Evolutionary conservation across 2,113 vertebrate genomes (phyloP), one percentile per base, ranked within the genome.

Genomic region (Sinosuthora webbiana): DNA sequence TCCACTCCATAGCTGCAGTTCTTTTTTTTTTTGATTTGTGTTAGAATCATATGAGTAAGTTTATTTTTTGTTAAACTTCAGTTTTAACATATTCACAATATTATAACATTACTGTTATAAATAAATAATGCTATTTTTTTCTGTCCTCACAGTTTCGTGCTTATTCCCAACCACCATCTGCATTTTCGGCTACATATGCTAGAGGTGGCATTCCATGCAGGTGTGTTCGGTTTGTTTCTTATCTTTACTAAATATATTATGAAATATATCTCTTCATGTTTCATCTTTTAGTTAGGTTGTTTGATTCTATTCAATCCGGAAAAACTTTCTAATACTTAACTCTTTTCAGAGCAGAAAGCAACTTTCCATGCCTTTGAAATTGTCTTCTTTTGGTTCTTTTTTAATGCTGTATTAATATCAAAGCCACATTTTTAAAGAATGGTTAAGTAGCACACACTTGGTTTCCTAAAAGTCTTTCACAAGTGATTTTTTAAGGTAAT

Each of bases 131-230:
- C 4, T 22, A 11, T 64, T 73, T 47, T 56, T 68, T 55, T 85
- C 67, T 75, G 5, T 84, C 25, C 8, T 97, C 93, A 77, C 90
- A 98, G 98, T 98, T 98, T 94, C 77, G 76, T 89, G 91, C 89
- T 49, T 92, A 95, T 55, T 94, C 97, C 49, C 96, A 94, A 70
- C 65, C 92, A 14, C 71, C 94, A 82, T 98, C 98, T 82, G 88
- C 98, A 8, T 98, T 98, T 90, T 97, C 98, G 70, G 97, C 98
- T 67, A 88, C 97, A 70, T 98, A 98, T 11, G 97, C 98, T 71
- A 98, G 98, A 97, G 98, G 98, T 82, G 98, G 97, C 37, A 97
- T 98, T 96, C 98, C 98, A 0, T 98, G 98, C 98, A 98, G 98
- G 98, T 98, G 92, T 64, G 87, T 94, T 62, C 25, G 8, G 62